Evolutionary conservation across 1,140 invertebrate species (phyloP), one percentile per base, ranked within the genome.

Genomic region (Caenorhabditis remanei): DNA sequence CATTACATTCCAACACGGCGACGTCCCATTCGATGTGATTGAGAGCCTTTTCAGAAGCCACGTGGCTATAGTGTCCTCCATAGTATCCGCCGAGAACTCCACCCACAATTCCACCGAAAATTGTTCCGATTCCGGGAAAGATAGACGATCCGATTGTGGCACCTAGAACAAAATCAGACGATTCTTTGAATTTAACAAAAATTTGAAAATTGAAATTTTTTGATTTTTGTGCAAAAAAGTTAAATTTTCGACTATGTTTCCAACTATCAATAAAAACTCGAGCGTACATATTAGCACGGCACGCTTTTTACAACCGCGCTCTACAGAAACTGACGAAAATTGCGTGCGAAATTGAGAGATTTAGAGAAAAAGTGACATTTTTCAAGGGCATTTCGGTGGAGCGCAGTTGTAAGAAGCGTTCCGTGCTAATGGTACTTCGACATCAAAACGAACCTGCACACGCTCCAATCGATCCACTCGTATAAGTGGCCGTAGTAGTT

Each of bases 51-150:
- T 67, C 65, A 3, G 65, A 43, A 9, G 65, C 65, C 40, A 67
- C 65, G 65, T 67, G 32, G 13, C 65, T 43, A 46, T 67, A 67
- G 61, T 63, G 19, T 32, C 61, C 61, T 32, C 61, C 61, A 40
- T 32, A 63, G 41, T 67, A 46, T 41, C 65, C 65, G 19, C 65
- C 65, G 16, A 67, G 3, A 14, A 67, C 13, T 4, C 65, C 65
- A 0, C 65, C 65, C 0, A 24, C 65, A 19, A 67, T 46, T 19
- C 11, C 65, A 0, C 65, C 65, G 65, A 67, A 67, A 43, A 67
- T 67, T 11, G 65, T 67, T 14, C 65, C 65, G 7, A 67, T 13
- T 14, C 65, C 65, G 13, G 65, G 65, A 16, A 65, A 65, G 32
- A 65, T 65, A 7, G 65, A 5, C 14, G 61, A 32, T 7, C 61